Evolutionary conservation across 2,888 invertebrate genomes (phyloP).

Genomic region (Cheilosia grossa): DNA sequence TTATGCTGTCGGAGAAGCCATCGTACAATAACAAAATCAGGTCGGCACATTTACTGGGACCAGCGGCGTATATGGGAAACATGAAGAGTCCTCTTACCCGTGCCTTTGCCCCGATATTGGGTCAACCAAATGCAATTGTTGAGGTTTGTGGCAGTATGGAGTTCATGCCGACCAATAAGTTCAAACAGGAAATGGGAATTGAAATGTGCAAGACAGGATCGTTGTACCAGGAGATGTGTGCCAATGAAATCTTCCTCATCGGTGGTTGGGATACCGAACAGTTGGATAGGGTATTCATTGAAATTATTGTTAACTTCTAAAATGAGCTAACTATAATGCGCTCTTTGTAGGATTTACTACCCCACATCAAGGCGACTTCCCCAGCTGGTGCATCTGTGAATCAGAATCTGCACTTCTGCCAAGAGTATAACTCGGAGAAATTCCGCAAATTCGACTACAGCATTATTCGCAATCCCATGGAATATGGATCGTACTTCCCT

Average conservation of each 20-base stretch:
- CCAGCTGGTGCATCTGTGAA: constrained; percentile 81
- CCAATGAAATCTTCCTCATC: constrained; percentile 86
- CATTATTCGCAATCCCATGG: constrained; percentile 80
- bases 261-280: constrained; percentile 83
- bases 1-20: constrained; percentile 80
- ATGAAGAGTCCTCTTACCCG: constrained; percentile 81
- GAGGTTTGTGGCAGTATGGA: constrained; percentile 79
- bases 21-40: constrained; percentile 76
- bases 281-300: constrained; percentile 82
- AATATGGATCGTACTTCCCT: constrained; percentile 83
- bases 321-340: background rate
- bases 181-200: constrained; percentile 79
- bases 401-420: constrained; percentile 82
- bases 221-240: constrained; percentile 84
- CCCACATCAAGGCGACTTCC: constrained; percentile 80
- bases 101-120: constrained; percentile 78
- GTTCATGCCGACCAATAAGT: constrained; percentile 77
- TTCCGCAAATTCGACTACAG: constrained; percentile 82
- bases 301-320: too few species aligned
- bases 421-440: constrained; percentile 79
- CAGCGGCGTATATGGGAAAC: constrained; percentile 84
- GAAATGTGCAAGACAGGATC: constrained; percentile 82
- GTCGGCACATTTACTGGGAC: constrained; percentile 83
- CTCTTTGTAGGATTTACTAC: constrained; percentile 75
- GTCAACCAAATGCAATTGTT: constrained; percentile 78